phyloP scores from a whole-genome alignment of 2,797 vertebrate genomes.

The Aselliscus stoliczkanus region DNA sequence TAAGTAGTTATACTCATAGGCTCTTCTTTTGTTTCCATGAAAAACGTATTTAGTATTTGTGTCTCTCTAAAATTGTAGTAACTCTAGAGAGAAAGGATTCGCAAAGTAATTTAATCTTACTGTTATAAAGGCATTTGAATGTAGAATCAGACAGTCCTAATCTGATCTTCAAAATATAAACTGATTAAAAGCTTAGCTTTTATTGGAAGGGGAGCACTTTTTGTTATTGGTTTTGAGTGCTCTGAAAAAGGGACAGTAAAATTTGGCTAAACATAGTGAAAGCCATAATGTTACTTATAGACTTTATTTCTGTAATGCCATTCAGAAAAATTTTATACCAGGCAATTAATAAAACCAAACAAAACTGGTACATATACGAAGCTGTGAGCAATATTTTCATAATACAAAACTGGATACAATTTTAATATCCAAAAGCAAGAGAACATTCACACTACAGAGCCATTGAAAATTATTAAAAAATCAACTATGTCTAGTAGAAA shows the following conservation, averaged over 20 bases:
- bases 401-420: slow-evolving; percentile 10
- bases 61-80: neutral
- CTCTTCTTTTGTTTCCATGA: neutral
- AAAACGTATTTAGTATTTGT: neutral
- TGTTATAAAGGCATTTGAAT: neutral
- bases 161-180: slow-evolving; percentile 31
- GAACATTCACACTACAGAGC: neutral
- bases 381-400: neutral
- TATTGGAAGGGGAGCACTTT: neutral
- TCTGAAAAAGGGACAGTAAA: slow-evolving; percentile 17
- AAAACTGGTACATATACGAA: neutral
- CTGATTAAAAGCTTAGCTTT: neutral
- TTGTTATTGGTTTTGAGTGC: neutral
- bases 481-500: neutral
- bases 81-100: neutral
- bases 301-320: neutral
- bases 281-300: neutral
- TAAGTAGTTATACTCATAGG: neutral
- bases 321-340: neutral
- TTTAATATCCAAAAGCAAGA: slow-evolving; percentile 27
- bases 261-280: neutral
- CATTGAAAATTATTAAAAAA: slow-evolving; percentile 8
- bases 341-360: slow-evolving; percentile 13
- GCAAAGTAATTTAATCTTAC: slow-evolving; percentile 41
- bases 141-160: neutral